Conservation (phyloP, 1,140 invertebrate genomes). For the Nebria ingens region DNA sequence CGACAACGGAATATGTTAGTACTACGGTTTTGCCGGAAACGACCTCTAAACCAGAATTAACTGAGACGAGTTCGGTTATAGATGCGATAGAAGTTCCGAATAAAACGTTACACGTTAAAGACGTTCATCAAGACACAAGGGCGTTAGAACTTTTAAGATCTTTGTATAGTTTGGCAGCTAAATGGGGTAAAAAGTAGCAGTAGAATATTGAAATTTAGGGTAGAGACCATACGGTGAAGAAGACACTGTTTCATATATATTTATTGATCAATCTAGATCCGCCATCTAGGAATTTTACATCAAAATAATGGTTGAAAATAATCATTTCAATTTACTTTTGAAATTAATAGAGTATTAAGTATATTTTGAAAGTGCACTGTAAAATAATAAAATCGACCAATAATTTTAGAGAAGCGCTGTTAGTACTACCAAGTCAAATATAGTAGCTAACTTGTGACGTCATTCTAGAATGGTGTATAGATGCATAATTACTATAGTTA, state of each 20-base stretch:
- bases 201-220: neutral
- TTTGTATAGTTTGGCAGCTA: conserved; percentile 68
- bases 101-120: conserved; percentile 29
- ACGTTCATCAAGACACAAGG: conserved; percentile 53
- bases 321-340: too few relatives aligned
- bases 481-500: neutral
- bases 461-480: too few relatives aligned
- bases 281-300: too few relatives aligned
- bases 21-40: conserved; percentile 16
- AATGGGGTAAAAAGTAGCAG: conserved; percentile 47
- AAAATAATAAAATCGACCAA: too few relatives aligned
- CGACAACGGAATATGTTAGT: conserved; percentile 27
- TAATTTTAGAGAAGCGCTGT: too few relatives aligned
- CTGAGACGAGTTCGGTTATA: conserved; percentile 30
- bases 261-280: too few relatives aligned
- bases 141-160: conserved; percentile 71
- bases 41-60: conserved; percentile 22
- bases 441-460: too few relatives aligned
- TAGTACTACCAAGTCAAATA: too few relatives aligned
- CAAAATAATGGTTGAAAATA: too few relatives aligned
- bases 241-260: neutral
- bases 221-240: neutral
- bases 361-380: too few relatives aligned
- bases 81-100: conserved; percentile 27
- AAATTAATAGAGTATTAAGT: too few relatives aligned